A percentile compares a stretch with the other conserved stretches of the same genome.
Evolutionary conservation across 2,113 vertebrate species (phyloP).

Genomic region (Nothoprocta pentlandii): DNA sequence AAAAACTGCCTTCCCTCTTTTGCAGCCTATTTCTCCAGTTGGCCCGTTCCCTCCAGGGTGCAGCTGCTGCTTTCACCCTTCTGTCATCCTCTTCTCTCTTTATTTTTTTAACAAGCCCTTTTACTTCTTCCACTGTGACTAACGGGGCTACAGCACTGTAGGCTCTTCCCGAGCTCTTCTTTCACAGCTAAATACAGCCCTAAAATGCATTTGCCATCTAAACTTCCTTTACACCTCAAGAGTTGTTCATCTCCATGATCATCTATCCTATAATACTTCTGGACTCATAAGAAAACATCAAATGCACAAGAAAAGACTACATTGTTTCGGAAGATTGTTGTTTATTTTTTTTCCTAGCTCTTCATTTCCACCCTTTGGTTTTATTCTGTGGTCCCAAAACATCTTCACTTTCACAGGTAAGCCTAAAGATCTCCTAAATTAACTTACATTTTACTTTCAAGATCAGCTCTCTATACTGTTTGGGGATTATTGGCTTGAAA

Average conservation of each 20-base stretch:
- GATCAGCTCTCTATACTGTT: neutral
- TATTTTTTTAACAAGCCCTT: constrained; percentile 74
- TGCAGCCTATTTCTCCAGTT: constrained; percentile 43
- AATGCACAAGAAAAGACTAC: constrained; percentile 1
- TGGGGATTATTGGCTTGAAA: neutral
- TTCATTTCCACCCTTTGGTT: neutral
- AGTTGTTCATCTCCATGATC: neutral
- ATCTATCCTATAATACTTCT: neutral
- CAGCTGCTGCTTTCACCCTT: constrained; percentile 62
- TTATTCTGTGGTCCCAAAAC: neutral
- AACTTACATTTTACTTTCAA: neutral
- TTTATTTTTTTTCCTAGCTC: neutral
- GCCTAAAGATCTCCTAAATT: neutral
- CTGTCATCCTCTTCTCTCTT: constrained; percentile 66
- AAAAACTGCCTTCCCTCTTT: constrained; percentile 4
- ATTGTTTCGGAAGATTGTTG: neutral
- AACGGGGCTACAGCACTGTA: constrained; percentile 76
- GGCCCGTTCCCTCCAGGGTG: constrained; percentile 63
- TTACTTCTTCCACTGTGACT: constrained; percentile 75
- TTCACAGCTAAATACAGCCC: constrained; percentile 69
- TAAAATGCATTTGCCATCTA: constrained; percentile 52
- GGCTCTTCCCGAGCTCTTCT: constrained; percentile 66
- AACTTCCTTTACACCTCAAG: constrained; percentile 46
- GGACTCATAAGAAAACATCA: neutral
- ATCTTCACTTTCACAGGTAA: neutral